Conservation (phyloP, 2,797 vertebrate species). For the Peromyscus nudipes region DNA sequence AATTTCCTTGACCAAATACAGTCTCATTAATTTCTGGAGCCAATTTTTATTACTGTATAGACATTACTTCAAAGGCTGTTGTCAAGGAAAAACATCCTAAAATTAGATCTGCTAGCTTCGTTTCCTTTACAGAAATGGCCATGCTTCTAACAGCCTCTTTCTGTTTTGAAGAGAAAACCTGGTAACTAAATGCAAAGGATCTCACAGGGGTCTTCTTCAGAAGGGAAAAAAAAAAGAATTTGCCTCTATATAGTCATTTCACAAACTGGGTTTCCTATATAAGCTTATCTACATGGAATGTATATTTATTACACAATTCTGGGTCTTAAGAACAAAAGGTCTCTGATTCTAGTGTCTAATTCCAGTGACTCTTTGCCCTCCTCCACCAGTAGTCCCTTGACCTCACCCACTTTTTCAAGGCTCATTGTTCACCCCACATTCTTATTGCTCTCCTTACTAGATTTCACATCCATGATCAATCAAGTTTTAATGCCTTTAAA, state of each 20-base stretch:
- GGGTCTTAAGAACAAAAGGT: slow-evolving; percentile 22
- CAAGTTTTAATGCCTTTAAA: not conserved
- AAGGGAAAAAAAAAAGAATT: slow-evolving; percentile 30
- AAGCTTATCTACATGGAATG: not conserved
- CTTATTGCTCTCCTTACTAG: not conserved
- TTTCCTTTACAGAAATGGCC: slow-evolving; percentile 64
- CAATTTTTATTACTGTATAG: slow-evolving; percentile 51
- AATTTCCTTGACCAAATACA: slow-evolving; percentile 60
- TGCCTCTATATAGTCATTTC: not conserved
- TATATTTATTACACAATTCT: not conserved
- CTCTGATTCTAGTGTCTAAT: not conserved
- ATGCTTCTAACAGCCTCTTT: slow-evolving; percentile 24
- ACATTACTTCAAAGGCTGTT: slow-evolving; percentile 73
- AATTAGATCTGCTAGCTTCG: slow-evolving; percentile 76
- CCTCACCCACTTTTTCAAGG: not conserved
- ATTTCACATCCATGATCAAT: not conserved
- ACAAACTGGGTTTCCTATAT: slow-evolving; percentile 41
- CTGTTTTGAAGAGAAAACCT: slow-evolving; percentile 66
- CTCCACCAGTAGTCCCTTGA: not conserved
- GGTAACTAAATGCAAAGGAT: slow-evolving; percentile 57
- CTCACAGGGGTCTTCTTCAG: slow-evolving; percentile 5
- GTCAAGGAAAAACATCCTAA: slow-evolving; percentile 76
- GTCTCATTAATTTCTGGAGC: slow-evolving; percentile 70
- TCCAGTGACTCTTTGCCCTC: not conserved
- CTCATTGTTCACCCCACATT: not conserved